Conservation (phyloP, 2,888 invertebrate genomes). For the Ormyrus nitidulus region DNA sequence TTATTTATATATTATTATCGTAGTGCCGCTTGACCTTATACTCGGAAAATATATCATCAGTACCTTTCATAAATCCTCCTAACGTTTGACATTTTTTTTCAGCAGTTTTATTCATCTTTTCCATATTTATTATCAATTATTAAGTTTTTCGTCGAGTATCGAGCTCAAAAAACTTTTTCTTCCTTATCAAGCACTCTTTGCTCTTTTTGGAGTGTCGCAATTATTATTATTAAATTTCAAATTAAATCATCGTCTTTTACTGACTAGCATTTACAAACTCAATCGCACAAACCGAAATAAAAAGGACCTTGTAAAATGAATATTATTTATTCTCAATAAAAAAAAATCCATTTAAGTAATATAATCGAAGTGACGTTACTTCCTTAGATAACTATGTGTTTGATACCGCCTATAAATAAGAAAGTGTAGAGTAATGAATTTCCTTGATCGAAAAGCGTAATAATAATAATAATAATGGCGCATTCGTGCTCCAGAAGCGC, state of each 20-base stretch:
- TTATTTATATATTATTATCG: slow-evolving; percentile 20
- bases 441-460: slow-evolving; percentile 3
- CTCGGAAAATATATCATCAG: slow-evolving; percentile 47
- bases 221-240: slow-evolving; percentile 20
- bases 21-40: slow-evolving; percentile 43
- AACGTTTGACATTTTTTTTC: slow-evolving; percentile 34
- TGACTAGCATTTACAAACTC: neutral
- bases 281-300: neutral
- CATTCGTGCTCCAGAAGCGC: slow-evolving; percentile 49
- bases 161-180: neutral
- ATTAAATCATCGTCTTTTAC: neutral
- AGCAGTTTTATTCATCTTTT: slow-evolving; percentile 22
- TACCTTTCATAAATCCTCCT: slow-evolving; percentile 31
- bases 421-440: slow-evolving; percentile 11
- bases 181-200: slow-evolving; percentile 2
- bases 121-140: slow-evolving; percentile 26
- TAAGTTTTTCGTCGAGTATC: neutral
- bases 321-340: neutral
- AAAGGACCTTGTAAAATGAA: neutral
- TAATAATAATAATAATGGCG: slow-evolving; percentile 47
- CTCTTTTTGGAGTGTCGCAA: slow-evolving; percentile 25
- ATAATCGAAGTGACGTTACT: slow-evolving; percentile 26
- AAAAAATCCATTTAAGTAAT: slow-evolving; percentile 30
- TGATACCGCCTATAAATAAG: neutral
- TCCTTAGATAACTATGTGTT: slow-evolving; percentile 2